Percentiles rank a stretch among this genome's conserved stretches.
Conservation (phyloP, 2,888 invertebrate species). For the Dendrolimus pini region DNA sequence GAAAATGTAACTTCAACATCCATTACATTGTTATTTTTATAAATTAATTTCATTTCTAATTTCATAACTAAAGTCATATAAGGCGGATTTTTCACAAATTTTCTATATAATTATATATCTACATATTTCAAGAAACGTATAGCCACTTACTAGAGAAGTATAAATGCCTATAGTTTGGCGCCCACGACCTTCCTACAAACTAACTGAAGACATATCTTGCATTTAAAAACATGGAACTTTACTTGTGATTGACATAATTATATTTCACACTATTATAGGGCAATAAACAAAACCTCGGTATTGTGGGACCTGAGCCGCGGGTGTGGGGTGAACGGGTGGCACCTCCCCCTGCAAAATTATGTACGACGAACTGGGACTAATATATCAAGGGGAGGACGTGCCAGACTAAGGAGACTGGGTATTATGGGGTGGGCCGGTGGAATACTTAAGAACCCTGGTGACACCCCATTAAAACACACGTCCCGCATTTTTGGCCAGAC, state of each 20-base stretch:
- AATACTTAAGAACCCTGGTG: conserved; percentile 75
- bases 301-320: conserved; percentile 61
- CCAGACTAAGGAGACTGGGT: conserved; percentile 75
- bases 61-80: too few species aligned
- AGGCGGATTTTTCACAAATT: too few species aligned
- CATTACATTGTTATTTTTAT: too few species aligned
- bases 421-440: conserved; percentile 72
- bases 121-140: too few species aligned
- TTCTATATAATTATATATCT: too few species aligned
- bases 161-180: too few species aligned
- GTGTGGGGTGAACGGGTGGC: conserved; percentile 40
- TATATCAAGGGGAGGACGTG: conserved; percentile 76
- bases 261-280: conserved; percentile 50
- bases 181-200: too few species aligned
- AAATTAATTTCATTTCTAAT: too few species aligned
- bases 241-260: neutral
- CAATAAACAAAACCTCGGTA: conserved; percentile 72
- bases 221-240: too few species aligned
- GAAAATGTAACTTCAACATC: too few species aligned
- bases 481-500: conserved; percentile 71
- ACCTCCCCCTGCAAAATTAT: conserved; percentile 72
- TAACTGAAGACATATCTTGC: too few species aligned
- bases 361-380: conserved; percentile 77
- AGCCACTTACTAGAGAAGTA: too few species aligned
- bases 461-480: conserved; percentile 76